Evolutionary conservation across 2,113 vertebrate genomes (phyloP), one percentile per base, ranked within the genome.

Genomic region (Calyptomena viridis): DNA sequence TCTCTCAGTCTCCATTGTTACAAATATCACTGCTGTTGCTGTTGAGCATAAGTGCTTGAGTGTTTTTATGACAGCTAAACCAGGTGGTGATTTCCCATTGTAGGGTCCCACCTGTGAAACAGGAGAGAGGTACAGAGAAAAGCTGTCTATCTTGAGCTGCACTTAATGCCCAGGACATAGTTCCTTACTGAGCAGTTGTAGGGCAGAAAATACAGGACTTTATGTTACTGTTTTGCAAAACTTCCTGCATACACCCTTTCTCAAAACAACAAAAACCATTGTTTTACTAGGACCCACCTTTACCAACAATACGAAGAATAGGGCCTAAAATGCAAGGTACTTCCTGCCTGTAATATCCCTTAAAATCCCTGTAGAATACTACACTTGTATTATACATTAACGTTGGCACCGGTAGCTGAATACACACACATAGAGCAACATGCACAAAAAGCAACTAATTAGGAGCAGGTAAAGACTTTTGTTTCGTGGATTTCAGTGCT

Each of bases 361-460:
- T 63, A 27, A 52, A 69, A 47, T 9, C 13, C 22, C 22, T 3
- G 31, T 15, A 6, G 5, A 56, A 28, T 24, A 16, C 28, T 27
- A 11, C 50, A 8, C 78, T 49, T 31, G 0, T 9, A 14, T 50
- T 58, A 24, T 4, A n/a, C 40, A 4, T 20, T 35, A 39, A 40
- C 33, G 1, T 3, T 4, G 53, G 16, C 60, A 1, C 5, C 1
- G 7, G 17, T 10, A 12, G 68, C 72, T 35, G 71, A 4, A 2
- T 12, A 2, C 42, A 3, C 6, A 6, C 44, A 1, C 16, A 46
- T 18, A 46, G 17, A 24, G 50, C 78, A 15, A 10, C 20, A 6
- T 3, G 40, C 62, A 6, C 39, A 3, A 30, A n/a, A 31, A 52
- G 15, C 55, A 24, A 4, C n/a, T 25, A 22, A 11, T 17, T 4